Evolutionary conservation across 2,113 vertebrate genomes (phyloP).

Genomic region (Galbula dea): DNA sequence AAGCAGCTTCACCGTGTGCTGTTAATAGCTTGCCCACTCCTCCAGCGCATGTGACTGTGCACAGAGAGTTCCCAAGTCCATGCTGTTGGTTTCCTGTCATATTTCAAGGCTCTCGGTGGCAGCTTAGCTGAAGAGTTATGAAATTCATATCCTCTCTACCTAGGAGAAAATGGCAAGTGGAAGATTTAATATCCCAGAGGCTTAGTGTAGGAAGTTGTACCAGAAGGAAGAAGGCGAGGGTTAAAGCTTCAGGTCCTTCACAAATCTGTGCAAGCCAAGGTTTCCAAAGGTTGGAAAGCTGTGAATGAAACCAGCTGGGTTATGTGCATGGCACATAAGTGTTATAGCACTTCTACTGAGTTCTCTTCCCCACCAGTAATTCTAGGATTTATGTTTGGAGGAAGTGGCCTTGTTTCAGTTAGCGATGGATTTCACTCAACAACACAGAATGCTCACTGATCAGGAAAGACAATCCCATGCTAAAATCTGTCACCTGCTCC

Average conservation of each 20-base stretch:
- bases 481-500: not conserved
- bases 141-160: constrained; percentile 72
- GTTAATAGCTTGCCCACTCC: not conserved
- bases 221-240: not conserved
- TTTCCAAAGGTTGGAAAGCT: not conserved
- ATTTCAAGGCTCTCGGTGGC: constrained; percentile 67
- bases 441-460: not conserved
- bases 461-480: not conserved
- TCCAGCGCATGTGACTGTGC: not conserved
- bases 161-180: constrained; percentile 49
- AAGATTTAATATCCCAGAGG: constrained; percentile 70
- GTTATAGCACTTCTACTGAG: not conserved
- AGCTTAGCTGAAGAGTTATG: constrained; percentile 61
- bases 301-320: not conserved
- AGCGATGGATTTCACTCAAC: not conserved
- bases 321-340: not conserved
- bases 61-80: not conserved
- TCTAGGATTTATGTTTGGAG: not conserved
- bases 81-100: constrained; percentile 58
- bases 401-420: not conserved
- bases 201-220: constrained; percentile 48
- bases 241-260: not conserved
- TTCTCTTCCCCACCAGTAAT: not conserved
- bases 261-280: not conserved
- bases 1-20: not conserved